Percentiles rank a stretch among this genome's conserved stretches.
Conservation (phyloP, 2,888 invertebrate genomes). For the Blastobasis adustella region DNA sequence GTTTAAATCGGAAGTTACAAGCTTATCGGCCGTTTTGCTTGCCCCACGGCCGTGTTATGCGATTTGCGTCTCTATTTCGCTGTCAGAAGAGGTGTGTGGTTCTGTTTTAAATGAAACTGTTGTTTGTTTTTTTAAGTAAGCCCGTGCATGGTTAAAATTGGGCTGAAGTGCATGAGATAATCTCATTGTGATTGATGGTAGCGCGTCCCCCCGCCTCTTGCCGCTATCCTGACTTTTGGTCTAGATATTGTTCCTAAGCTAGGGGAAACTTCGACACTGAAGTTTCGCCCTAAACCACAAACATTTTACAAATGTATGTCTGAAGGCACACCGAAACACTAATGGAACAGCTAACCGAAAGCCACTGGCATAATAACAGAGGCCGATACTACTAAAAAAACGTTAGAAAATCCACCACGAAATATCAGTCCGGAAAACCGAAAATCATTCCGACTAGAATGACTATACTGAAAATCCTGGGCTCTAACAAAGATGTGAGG, state of each 20-base stretch:
- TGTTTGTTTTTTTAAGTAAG: slow-evolving; percentile 27
- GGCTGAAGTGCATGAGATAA: slow-evolving; percentile 78
- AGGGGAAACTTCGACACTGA: no score
- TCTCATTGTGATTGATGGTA: slow-evolving; percentile 77
- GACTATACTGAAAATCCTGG: slow-evolving; percentile 1
- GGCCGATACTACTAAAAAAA: not conserved
- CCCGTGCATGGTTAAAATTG: slow-evolving; percentile 65
- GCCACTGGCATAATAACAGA: not conserved
- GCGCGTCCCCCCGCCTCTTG: slow-evolving; percentile 34
- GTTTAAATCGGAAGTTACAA: slow-evolving; percentile 5
- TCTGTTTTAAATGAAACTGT: not conserved
- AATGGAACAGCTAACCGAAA: not conserved
- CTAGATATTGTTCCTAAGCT: no score
- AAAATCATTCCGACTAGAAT: not conserved
- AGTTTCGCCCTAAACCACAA: no score
- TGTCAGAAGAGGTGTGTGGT: slow-evolving; percentile 14
- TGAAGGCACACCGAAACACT: no score
- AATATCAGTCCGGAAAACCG: not conserved
- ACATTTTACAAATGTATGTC: no score
- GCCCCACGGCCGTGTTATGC: not conserved
- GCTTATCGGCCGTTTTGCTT: not conserved
- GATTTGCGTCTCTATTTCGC: slow-evolving; percentile 19
- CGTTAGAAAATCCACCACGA: not conserved
- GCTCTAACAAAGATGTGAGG: slow-evolving; percentile 38
- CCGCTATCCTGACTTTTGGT: no score